A percentile compares a stretch with the other conserved stretches of the same genome.
These are phyloP conservation scores for Lochmaea crataegi DNA, from an alignment of 2,888 invertebrate species.

Conservation along the genomic window DNA sequence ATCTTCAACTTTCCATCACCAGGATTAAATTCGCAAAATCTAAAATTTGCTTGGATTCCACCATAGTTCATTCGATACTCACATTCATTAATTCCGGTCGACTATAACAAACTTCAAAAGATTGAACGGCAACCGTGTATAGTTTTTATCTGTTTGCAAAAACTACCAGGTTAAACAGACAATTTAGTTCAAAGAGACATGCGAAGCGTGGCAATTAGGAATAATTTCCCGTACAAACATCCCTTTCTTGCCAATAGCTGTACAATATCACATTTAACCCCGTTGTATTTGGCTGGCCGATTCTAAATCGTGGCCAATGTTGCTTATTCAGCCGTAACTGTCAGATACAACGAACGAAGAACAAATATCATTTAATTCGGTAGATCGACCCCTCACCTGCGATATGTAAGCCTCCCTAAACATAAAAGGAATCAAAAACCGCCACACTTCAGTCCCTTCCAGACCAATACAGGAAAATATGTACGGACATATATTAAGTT, in stretches of 20 bases:
- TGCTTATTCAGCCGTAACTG: constrained; percentile 5
- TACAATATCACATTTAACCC: background rate
- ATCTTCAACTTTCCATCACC: no score
- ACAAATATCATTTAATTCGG: constrained; percentile 15
- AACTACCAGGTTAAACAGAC: no score
- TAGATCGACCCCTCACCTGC: constrained; percentile 17
- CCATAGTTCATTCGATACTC: no score
- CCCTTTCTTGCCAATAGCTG: background rate
- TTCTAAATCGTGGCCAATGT: background rate
- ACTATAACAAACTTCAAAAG: no score
- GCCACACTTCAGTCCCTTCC: constrained; percentile 22
- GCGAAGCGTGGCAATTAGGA: background rate
- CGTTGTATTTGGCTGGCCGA: background rate
- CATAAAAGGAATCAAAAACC: constrained; percentile 33
- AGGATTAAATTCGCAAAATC: no score
- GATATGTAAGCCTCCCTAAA: constrained; percentile 5
- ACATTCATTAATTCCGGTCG: no score
- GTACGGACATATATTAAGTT: constrained; percentile 27
- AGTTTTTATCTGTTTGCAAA: no score
- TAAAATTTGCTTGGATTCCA: no score
- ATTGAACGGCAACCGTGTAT: no score
- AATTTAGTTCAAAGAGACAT: background rate
- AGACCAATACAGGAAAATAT: constrained; percentile 25
- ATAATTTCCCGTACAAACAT: background rate
- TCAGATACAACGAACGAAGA: constrained; percentile 19